Evolutionary conservation across 2,797 vertebrate genomes (phyloP).

Genomic region (Spheniscus humboldti): DNA sequence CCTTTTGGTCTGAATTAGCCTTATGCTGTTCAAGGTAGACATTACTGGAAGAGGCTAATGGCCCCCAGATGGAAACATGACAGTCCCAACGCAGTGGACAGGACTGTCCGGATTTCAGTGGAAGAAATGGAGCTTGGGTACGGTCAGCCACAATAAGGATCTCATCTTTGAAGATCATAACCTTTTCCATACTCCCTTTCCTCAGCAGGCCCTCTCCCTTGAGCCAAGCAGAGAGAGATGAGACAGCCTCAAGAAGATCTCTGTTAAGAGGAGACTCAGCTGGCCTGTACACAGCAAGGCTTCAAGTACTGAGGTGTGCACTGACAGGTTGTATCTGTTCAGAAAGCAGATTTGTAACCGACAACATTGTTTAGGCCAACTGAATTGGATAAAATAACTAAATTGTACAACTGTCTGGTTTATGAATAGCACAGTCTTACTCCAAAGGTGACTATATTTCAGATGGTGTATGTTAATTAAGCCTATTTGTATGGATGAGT

Average conservation of each 20-base stretch:
- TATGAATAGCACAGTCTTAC: background rate
- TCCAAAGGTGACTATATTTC: background rate
- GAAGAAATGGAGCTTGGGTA: background rate
- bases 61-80: constrained; percentile 13
- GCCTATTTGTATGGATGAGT: background rate
- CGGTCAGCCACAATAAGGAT: background rate
- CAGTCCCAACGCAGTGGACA: background rate
- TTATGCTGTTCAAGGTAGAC: background rate
- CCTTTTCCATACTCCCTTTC: background rate
- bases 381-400: background rate
- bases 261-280: background rate
- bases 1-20: constrained; percentile 27
- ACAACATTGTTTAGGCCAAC: background rate
- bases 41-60: background rate
- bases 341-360: background rate
- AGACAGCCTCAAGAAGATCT: background rate
- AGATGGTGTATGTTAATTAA: background rate
- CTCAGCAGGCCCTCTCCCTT: background rate
- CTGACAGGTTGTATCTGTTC: background rate
- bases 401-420: background rate
- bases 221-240: background rate
- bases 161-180: background rate
- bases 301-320: background rate
- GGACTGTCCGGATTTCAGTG: background rate
- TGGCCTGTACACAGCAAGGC: background rate